Base-by-base conservation (phyloP, 2,888 invertebrate genomes). In the Pollenia griseotomentosa region DNA sequence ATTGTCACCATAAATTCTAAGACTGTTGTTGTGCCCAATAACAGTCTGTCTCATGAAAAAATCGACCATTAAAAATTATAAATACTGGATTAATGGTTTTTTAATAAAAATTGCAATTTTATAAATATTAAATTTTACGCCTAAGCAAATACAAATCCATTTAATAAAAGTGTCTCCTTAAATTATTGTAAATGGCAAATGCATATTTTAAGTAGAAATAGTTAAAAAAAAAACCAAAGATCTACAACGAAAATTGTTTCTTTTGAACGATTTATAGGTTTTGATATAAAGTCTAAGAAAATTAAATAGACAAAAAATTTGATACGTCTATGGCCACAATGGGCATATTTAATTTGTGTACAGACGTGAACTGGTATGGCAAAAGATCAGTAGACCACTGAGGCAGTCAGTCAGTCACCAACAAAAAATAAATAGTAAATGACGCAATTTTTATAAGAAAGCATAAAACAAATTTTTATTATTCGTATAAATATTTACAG, bases 201-300 rank as follows among this genome's bases (percentile, higher is more conserved):
- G 19, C 46, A 68, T 68, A 74, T 85, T 90, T 91, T 91, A 89
- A 90, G 90, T 89, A 89, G 2, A 61, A 44, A 40, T 11, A 66
- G 4, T 65, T 66, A 8, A 42, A 59, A 2, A 51, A n/a, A 12
- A 51, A 16, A 55, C 33, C 6, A 33, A 5, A 33, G 5, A 33
- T 33, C 33, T 16, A 44, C 33, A 63, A 48, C 40, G n/a, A 85
- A 79, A 63, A 53, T 42, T 78, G 51, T 70, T 71, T 78, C n/a
- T 79, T 88, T 88, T 83, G 86, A 88, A 81, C 88, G 88, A 88
- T 88, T 88, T 88, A 88, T 87, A 79, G 85, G 78, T 81, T 78
- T 85, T 78, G 88, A 88, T 88, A 85, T 87, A 68, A 87, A 84
- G 77, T 84, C 77, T 66, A 48, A 79, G 68, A 65, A 79, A 82